These are phyloP conservation scores for Corythaixoides concolor DNA, from an alignment of 2,113 vertebrate species.

Conservation along the genomic window DNA sequence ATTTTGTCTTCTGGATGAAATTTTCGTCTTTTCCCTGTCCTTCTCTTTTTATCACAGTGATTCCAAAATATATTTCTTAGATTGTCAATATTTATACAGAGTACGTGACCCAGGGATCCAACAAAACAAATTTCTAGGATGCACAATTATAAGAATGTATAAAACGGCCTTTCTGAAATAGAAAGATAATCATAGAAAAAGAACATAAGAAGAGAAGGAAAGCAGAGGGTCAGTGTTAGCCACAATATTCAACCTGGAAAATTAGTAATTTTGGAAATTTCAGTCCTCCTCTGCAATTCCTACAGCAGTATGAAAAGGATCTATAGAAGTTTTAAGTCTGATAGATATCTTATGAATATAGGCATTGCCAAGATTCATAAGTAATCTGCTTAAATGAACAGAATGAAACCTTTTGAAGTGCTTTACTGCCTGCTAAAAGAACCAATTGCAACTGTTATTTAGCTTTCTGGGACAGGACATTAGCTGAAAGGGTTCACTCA, in stretches of 20 bases:
- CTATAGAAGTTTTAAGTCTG: background rate
- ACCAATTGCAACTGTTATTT: background rate
- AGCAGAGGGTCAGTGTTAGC: background rate
- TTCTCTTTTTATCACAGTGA: background rate
- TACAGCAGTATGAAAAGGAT: background rate
- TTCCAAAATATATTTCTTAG: background rate
- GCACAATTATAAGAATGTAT: background rate
- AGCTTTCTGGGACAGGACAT: background rate
- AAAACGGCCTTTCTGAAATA: background rate
- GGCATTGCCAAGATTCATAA: background rate
- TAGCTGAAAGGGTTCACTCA: background rate
- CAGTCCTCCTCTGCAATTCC: background rate
- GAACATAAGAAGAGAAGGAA: background rate
- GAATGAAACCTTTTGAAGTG: background rate
- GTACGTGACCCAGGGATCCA: background rate
- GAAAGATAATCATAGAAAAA: background rate
- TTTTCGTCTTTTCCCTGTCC: background rate
- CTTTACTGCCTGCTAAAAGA: background rate
- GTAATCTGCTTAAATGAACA: background rate
- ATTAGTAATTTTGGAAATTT: background rate
- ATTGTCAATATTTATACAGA: background rate
- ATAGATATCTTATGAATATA: background rate
- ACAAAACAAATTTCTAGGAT: background rate
- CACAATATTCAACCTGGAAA: background rate
- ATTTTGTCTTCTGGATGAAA: background rate